phyloP scores from a whole-genome alignment of 2,888 invertebrate genomes.

The Steinernema hermaphroditum region DNA sequence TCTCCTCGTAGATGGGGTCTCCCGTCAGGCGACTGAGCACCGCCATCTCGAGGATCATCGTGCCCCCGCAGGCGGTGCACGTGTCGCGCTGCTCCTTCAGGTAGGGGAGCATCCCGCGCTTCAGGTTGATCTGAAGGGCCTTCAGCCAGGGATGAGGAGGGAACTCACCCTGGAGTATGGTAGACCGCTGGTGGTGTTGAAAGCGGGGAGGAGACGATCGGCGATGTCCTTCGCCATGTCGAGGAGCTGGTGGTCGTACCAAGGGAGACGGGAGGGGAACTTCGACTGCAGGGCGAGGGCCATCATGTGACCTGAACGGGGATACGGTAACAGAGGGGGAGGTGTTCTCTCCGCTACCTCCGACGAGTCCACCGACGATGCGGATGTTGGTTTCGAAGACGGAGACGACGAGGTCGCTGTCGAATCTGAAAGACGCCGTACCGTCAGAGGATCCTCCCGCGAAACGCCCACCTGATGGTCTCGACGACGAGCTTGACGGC shows the following conservation, averaged over 20 bases:
- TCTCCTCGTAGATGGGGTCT: slow-evolving; percentile 86
- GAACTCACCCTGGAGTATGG: slow-evolving; percentile 84
- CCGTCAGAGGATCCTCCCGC: slow-evolving; percentile 1
- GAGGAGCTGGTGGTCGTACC: slow-evolving; percentile 72
- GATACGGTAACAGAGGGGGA: background rate
- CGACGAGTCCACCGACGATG: slow-evolving; percentile 80
- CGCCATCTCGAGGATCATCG: slow-evolving; percentile 95
- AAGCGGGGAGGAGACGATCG: slow-evolving; percentile 88
- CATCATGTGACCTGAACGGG: slow-evolving; percentile 78
- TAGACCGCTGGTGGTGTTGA: slow-evolving; percentile 94
- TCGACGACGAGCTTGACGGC: slow-evolving; percentile 83
- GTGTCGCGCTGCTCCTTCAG: slow-evolving; percentile 59
- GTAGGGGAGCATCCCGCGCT: slow-evolving; percentile 63
- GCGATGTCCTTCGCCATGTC: slow-evolving; percentile 88
- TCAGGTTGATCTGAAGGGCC: slow-evolving; percentile 60
- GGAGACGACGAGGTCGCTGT: slow-evolving; percentile 90
- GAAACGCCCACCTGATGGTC: slow-evolving; percentile 72
- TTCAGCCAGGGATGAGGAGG: background rate
- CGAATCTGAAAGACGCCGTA: slow-evolving; percentile 73
- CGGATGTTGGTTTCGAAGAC: slow-evolving; percentile 98
- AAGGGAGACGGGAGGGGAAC: slow-evolving; percentile 69
- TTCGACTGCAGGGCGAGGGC: slow-evolving; percentile 80
- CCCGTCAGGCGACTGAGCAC: slow-evolving; percentile 87
- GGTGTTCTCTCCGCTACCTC: slow-evolving; percentile 56
- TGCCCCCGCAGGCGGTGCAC: slow-evolving; percentile 87